Percentiles rank a stretch among this genome's conserved stretches.
Evolutionary conservation across 2,113 vertebrate species (phyloP).

Genomic region (Rhinichthys klamathensis): DNA sequence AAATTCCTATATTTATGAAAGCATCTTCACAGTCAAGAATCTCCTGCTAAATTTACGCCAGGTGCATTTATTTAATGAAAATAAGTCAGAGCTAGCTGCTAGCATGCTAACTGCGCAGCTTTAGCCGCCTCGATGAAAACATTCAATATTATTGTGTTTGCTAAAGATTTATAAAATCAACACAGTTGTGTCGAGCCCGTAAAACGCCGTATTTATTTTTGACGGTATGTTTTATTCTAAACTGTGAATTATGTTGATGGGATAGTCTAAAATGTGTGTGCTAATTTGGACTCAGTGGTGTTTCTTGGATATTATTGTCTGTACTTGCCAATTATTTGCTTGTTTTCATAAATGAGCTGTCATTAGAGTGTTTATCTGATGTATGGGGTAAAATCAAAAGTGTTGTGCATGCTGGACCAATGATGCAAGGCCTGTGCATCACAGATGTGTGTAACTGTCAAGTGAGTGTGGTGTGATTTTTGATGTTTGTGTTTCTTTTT

Average conservation of each 20-base stretch:
- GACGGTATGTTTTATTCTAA: constrained; percentile 28
- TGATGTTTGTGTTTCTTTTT: background rate
- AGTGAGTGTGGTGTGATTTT: constrained; percentile 11
- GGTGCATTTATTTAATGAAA: constrained; percentile 59
- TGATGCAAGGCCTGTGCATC: constrained; percentile 39
- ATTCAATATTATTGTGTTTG: background rate
- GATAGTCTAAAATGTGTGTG: background rate
- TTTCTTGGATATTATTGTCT: background rate
- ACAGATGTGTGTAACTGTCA: constrained; percentile 12
- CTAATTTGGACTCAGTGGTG: constrained; percentile 20
- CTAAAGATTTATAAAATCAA: constrained; percentile 20
- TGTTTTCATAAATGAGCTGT: background rate
- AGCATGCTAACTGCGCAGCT: constrained; percentile 57
- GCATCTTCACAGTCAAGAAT: constrained; percentile 56
- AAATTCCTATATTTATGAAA: constrained; percentile 63
- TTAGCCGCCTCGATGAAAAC: constrained; percentile 38
- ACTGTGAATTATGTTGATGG: background rate
- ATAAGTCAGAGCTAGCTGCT: constrained; percentile 46
- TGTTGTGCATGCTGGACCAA: constrained; percentile 7
- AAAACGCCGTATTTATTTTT: constrained; percentile 4
- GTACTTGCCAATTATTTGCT: constrained; percentile 5
- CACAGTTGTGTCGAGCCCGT: constrained; percentile 2
- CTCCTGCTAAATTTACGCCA: constrained; percentile 62
- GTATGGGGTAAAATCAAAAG: background rate
- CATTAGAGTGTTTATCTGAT: background rate